A percentile compares a stretch with the other conserved stretches of the same genome.
Conservation (phyloP, 2,113 vertebrate genomes). For the Tympanuchus pallidicinctus region DNA sequence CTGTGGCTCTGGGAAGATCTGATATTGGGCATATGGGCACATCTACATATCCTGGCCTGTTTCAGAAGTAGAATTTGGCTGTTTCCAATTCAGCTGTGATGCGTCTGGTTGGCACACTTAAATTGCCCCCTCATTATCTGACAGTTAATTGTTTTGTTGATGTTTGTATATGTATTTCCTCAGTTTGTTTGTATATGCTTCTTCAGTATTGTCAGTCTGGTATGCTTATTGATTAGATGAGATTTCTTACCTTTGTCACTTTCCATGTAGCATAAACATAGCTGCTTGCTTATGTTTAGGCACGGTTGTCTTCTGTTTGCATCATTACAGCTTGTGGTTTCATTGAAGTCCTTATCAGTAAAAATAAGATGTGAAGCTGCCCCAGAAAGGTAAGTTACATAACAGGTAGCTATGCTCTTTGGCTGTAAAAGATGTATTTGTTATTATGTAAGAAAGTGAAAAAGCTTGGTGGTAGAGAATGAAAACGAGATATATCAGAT, state of each 20-base stretch:
- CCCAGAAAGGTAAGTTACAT: slow-evolving; percentile 15
- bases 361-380: slow-evolving; percentile 32
- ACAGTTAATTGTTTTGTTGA: slow-evolving; percentile 17
- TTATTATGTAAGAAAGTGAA: slow-evolving; percentile 55
- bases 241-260: neutral
- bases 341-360: neutral
- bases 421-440: slow-evolving; percentile 53
- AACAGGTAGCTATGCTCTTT: slow-evolving; percentile 43
- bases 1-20: neutral
- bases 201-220: neutral
- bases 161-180: neutral
- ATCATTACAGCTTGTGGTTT: neutral
- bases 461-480: slow-evolving; percentile 41
- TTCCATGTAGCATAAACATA: neutral
- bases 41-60: rapidly evolving
- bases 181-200: no score
- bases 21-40: neutral
- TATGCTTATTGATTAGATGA: neutral
- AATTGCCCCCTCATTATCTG: neutral
- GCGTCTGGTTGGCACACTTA: neutral
- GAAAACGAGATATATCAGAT: slow-evolving; percentile 28
- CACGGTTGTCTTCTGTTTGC: neutral
- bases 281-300: neutral
- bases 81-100: neutral
- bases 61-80: neutral